phyloP scores from a whole-genome alignment of 1,140 invertebrate genomes.

The Trichonephila clavata region DNA sequence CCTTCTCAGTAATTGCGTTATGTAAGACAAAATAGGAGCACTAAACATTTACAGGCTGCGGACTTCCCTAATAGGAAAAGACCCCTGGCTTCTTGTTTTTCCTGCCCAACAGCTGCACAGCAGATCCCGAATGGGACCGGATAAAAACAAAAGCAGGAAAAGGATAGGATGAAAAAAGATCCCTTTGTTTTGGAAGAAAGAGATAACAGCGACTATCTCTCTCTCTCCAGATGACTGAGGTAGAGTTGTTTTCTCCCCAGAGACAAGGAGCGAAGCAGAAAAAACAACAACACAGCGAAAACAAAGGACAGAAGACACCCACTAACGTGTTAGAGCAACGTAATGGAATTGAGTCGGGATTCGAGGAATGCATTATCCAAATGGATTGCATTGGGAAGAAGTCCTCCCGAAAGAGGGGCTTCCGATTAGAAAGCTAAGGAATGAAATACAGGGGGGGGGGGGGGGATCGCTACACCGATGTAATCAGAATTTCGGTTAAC shows the following conservation, averaged over 20 bases:
- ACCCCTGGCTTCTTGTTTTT: slow-evolving; percentile 17
- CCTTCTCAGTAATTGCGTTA: not conserved
- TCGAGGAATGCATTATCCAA: slow-evolving; percentile 46
- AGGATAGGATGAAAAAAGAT: not conserved
- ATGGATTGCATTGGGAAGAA: slow-evolving; percentile 4
- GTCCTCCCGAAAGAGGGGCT: not conserved
- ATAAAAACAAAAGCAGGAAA: not conserved
- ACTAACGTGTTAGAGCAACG: not conserved
- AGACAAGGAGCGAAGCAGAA: not conserved
- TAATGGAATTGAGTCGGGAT: slow-evolving; percentile 50
- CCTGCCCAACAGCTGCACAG: not conserved
- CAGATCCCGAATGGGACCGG: not conserved
- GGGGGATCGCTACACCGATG: too few relatives aligned
- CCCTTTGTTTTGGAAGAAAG: slow-evolving; percentile 16
- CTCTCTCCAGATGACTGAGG: slow-evolving; percentile 45
- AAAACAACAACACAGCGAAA: not conserved
- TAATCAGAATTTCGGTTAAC: too few relatives aligned
- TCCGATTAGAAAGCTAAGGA: not conserved
- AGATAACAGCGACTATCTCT: slow-evolving; percentile 30
- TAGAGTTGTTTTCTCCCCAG: not conserved
- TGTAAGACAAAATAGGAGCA: slow-evolving; percentile 23
- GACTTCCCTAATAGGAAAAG: not conserved
- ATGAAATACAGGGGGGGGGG: not conserved
- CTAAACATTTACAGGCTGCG: not conserved
- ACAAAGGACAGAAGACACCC: slow-evolving; percentile 23